phyloP scores from a whole-genome alignment of 2,113 vertebrate genomes.

The Eidolon helvum region DNA sequence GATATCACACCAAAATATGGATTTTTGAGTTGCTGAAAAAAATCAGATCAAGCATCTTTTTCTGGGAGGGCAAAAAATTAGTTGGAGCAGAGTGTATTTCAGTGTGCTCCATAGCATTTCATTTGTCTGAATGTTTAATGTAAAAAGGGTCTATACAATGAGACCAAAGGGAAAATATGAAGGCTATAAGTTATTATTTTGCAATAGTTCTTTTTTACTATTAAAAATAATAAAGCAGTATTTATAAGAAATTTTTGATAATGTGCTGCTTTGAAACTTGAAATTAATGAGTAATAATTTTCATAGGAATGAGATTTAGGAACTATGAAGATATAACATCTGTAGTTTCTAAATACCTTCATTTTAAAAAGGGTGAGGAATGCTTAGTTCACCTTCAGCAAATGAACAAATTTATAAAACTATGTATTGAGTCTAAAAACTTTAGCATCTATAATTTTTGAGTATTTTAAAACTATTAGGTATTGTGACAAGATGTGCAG shows the following conservation, averaged over 20 bases:
- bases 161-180: neutral
- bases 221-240: neutral
- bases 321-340: neutral
- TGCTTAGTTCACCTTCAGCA: neutral
- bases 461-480: conserved; percentile 34
- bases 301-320: neutral
- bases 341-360: neutral
- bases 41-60: neutral
- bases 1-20: neutral
- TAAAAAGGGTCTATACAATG: neutral
- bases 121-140: neutral
- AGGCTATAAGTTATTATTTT: neutral
- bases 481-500: neutral
- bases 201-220: neutral
- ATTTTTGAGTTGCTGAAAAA: neutral
- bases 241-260: neutral
- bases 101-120: neutral
- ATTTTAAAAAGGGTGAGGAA: neutral
- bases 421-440: neutral
- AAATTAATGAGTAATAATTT: neutral
- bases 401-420: neutral
- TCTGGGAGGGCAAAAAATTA: neutral
- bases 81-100: neutral
- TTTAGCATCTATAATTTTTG: neutral
- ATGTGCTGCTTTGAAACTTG: neutral